These are phyloP conservation scores for Apotomis turbidana DNA, from an alignment of 2,888 invertebrate genomes.

Conservation along the genomic window DNA sequence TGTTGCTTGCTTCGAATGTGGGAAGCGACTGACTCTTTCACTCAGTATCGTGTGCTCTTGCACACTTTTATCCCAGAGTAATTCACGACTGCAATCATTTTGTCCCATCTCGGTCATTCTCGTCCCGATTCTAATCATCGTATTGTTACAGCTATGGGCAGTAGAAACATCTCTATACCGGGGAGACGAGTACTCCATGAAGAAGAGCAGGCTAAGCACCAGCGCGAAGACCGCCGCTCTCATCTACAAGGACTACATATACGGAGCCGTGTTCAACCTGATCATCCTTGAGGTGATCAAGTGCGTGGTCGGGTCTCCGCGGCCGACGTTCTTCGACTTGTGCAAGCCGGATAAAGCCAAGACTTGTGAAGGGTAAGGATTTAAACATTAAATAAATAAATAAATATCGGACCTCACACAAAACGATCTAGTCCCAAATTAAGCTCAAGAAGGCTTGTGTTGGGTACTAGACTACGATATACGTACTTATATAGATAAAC, in stretches of 20 bases:
- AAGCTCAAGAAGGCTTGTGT: no score
- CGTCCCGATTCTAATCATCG: neutral
- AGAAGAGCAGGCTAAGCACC: constrained; percentile 67
- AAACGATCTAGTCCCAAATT: no score
- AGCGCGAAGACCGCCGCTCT: constrained; percentile 72
- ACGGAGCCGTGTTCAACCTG: constrained; percentile 85
- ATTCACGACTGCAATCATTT: no score
- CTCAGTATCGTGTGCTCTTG: no score
- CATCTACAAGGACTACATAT: constrained; percentile 85
- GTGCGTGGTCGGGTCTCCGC: constrained; percentile 87
- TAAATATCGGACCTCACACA: no score
- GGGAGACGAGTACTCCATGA: constrained; percentile 73
- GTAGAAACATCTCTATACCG: constrained; percentile 71
- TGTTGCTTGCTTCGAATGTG: no score
- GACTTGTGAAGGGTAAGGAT: constrained; percentile 83
- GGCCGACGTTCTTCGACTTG: constrained; percentile 90
- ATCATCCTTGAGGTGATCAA: constrained; percentile 86
- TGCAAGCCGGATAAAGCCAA: constrained; percentile 87
- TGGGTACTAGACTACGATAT: no score
- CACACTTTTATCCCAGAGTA: no score
- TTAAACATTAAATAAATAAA: neutral
- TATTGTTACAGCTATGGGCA: constrained; percentile 71
- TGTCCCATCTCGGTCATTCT: neutral
- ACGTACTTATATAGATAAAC: no score
- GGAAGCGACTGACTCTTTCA: no score